These are phyloP conservation scores for Cyclophora punctaria DNA, from an alignment of 2,888 invertebrate genomes.

Conservation along the genomic window DNA sequence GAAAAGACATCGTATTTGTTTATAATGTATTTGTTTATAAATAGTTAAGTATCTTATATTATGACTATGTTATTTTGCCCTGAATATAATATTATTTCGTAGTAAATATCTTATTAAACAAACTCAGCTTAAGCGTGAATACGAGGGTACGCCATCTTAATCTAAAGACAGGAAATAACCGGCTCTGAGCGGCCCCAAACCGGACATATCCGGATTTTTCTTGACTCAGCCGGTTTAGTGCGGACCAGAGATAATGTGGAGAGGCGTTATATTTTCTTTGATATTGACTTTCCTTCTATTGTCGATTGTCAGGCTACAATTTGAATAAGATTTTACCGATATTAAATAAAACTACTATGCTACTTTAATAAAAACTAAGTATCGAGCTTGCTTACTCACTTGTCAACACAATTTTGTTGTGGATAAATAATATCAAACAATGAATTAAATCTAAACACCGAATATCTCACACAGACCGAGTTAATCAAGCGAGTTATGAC, in stretches of 20 bases:
- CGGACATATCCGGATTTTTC: slow-evolving; percentile 52
- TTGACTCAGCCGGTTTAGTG: slow-evolving; percentile 40
- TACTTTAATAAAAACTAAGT: too few relatives aligned
- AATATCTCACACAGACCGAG: too few relatives aligned
- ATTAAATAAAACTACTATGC: background rate
- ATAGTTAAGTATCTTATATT: too few relatives aligned
- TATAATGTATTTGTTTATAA: too few relatives aligned
- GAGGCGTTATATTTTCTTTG: slow-evolving; percentile 28
- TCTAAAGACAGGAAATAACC: slow-evolving; percentile 47
- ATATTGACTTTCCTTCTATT: background rate
- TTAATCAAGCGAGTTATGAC: background rate
- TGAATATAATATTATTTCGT: too few relatives aligned
- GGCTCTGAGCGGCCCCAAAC: slow-evolving; percentile 35
- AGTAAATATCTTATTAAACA: too few relatives aligned
- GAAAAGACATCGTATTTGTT: too few relatives aligned
- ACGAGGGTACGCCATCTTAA: slow-evolving; percentile 25
- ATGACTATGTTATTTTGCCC: too few relatives aligned
- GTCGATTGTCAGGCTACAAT: background rate
- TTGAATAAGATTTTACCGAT: background rate
- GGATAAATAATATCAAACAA: too few relatives aligned
- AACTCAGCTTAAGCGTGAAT: slow-evolving; percentile 7
- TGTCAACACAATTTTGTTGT: too few relatives aligned
- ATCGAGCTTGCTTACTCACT: too few relatives aligned
- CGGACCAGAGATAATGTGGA: slow-evolving; percentile 21
- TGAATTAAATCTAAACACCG: too few relatives aligned